phyloP scores from a whole-genome alignment of 2,797 vertebrate genomes.

The Pyrocephalus nanus region DNA sequence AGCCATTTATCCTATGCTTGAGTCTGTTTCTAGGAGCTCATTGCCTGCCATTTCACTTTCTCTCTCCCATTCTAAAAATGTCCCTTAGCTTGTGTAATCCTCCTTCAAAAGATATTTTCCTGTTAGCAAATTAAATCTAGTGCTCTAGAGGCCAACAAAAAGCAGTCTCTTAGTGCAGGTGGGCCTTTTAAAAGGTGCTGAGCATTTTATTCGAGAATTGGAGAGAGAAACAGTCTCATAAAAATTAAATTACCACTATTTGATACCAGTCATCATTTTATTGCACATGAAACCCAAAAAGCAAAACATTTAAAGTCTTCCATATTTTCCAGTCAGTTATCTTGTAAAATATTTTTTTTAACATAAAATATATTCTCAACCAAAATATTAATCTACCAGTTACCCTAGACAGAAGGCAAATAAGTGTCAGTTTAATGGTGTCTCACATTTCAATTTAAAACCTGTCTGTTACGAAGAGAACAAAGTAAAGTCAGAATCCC shows the following conservation, averaged over 20 bases:
- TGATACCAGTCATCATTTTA: constrained; percentile 58
- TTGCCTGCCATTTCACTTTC: neutral
- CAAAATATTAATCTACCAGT: constrained; percentile 18
- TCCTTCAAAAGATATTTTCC: constrained; percentile 26
- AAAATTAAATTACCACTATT: constrained; percentile 50
- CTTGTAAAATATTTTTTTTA: constrained; percentile 23
- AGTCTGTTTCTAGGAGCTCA: neutral
- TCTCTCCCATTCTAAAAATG: neutral
- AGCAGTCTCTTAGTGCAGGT: constrained; percentile 26
- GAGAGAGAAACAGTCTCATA: constrained; percentile 41
- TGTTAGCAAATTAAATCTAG: constrained; percentile 57
- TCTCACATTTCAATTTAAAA: constrained; percentile 20
- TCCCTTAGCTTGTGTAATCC: constrained; percentile 32
- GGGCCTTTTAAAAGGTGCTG: constrained; percentile 49
- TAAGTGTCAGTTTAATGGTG: constrained; percentile 8
- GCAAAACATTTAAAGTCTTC: constrained; percentile 10
- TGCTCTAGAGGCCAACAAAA: constrained; percentile 47
- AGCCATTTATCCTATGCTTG: neutral
- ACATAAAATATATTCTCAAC: constrained; percentile 22
- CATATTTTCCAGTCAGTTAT: neutral
- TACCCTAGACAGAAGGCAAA: constrained; percentile 20
- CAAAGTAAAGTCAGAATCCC: neutral
- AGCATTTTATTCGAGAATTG: constrained; percentile 57
- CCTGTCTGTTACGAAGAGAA: neutral
- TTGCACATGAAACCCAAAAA: constrained; percentile 47